Conservation (phyloP, 2,113 vertebrate species). For the Oxygymnocypris stewartii region DNA sequence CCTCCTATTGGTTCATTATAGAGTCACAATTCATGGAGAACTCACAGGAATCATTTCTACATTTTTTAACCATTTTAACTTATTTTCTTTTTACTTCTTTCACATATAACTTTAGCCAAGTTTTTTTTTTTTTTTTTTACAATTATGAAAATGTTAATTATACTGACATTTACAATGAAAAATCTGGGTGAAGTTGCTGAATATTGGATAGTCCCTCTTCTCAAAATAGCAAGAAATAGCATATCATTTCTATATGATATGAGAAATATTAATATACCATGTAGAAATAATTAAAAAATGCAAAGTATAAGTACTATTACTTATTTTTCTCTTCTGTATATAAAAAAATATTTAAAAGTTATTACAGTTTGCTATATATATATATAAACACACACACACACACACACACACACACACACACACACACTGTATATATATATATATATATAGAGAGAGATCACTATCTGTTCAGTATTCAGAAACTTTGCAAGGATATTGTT, state of each 20-base stretch:
- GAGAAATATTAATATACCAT: too few relatives aligned
- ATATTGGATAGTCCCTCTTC: not conserved
- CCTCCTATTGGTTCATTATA: conserved; percentile 18
- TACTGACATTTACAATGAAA: not conserved
- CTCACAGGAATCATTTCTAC: not conserved
- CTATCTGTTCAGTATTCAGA: not conserved
- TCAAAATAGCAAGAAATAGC: not conserved
- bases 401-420: too few relatives aligned
- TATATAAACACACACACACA: too few relatives aligned
- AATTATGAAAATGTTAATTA: too few relatives aligned
- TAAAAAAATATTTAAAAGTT: too few relatives aligned
- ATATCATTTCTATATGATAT: not conserved
- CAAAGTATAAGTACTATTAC: too few relatives aligned
- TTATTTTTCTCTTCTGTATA: too few relatives aligned
- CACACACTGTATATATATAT: too few relatives aligned
- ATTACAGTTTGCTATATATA: too few relatives aligned
- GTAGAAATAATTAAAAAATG: too few relatives aligned
- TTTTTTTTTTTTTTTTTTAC: not conserved
- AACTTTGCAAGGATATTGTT: not conserved
- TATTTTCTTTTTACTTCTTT: too few relatives aligned
- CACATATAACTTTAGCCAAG: not conserved
- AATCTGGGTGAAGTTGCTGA: not conserved
- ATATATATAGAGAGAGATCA: too few relatives aligned
- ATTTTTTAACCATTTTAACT: not conserved
- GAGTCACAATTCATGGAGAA: not conserved